phyloP scores from a whole-genome alignment of 1,140 invertebrate genomes.

The Penaeus indicus region DNA sequence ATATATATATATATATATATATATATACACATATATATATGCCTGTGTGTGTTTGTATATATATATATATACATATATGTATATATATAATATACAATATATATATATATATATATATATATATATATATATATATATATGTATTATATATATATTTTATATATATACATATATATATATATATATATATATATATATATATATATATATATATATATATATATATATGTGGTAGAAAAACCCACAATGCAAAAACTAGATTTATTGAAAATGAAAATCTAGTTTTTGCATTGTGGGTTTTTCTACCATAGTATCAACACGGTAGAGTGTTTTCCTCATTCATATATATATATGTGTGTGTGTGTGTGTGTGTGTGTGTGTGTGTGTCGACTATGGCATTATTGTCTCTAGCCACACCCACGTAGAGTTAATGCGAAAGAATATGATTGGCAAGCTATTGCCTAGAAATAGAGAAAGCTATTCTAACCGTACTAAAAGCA shows the following conservation, averaged over 20 bases:
- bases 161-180: constrained; percentile 27
- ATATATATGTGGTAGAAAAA: no score
- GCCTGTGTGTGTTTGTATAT: neutral
- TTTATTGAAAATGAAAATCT: no score
- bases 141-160: neutral
- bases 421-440: no score
- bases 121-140: neutral
- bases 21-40: constrained; percentile 16
- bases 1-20: neutral
- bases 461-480: no score
- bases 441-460: no score
- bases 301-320: no score
- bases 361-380: neutral
- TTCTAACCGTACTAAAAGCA: no score
- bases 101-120: constrained; percentile 25
- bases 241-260: no score
- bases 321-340: no score
- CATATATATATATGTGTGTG: neutral
- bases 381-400: neutral
- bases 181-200: constrained; percentile 30
- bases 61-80: constrained; percentile 5
- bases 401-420: no score
- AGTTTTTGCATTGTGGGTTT: no score
- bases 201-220: constrained; percentile 9
- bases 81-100: constrained; percentile 10